Evolutionary conservation across 2,113 vertebrate genomes (phyloP).

Genomic region (Gasterosteus nipponicus): DNA sequence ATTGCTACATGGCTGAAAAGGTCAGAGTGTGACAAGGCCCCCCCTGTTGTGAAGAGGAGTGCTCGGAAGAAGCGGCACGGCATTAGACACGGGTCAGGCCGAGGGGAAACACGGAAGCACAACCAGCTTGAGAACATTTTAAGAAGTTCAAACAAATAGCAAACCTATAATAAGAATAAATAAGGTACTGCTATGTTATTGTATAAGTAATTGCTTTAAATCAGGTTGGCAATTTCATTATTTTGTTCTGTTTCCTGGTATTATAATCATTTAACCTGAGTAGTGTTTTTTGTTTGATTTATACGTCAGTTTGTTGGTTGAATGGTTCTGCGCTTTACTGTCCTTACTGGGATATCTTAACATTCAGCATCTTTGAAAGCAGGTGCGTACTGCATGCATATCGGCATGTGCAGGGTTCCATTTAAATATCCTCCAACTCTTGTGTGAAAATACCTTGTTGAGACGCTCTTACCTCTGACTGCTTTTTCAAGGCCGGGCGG

Average conservation of each 20-base stretch:
- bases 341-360: neutral
- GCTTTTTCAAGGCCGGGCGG: slow-evolving; percentile 23
- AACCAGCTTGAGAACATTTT: slow-evolving; percentile 12
- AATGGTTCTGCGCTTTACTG: neutral
- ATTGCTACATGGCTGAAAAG: slow-evolving; percentile 70
- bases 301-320: neutral
- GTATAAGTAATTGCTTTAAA: neutral
- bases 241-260: neutral
- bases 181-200: neutral
- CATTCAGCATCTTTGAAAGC: neutral
- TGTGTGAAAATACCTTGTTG: slow-evolving; percentile 2
- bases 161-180: too few species aligned
- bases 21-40: slow-evolving; percentile 72
- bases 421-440: slow-evolving; percentile 12
- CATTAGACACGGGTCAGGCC: slow-evolving; percentile 75
- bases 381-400: neutral
- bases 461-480: slow-evolving; percentile 15
- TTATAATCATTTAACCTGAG: neutral
- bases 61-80: slow-evolving; percentile 57
- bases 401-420: neutral
- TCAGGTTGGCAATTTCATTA: neutral
- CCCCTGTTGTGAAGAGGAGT: slow-evolving; percentile 73
- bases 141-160: too few species aligned
- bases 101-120: slow-evolving; percentile 41
- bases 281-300: neutral